These are phyloP conservation scores for Nephrotoma flavescens DNA, from an alignment of 2,888 invertebrate species.

Conservation along the genomic window DNA sequence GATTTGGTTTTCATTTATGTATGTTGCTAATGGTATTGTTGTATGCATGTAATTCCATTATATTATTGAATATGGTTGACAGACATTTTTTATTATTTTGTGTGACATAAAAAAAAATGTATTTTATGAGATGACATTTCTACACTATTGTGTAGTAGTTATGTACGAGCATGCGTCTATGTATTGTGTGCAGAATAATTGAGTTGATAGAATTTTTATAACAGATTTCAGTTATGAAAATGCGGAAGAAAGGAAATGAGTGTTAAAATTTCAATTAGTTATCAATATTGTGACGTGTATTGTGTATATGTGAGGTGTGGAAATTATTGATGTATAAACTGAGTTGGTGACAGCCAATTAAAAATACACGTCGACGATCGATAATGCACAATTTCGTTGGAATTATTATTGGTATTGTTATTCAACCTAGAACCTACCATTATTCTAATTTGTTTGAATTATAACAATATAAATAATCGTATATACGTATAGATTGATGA, in stretches of 20 bases:
- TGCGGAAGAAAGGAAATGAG: background rate
- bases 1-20: background rate
- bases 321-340: background rate
- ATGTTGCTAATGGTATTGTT: background rate
- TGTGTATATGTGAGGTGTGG: background rate
- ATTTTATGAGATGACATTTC: background rate
- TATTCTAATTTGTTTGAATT: background rate
- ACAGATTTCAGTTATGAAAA: background rate
- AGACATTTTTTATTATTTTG: background rate
- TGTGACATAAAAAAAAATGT: background rate
- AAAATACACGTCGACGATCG: background rate
- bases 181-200: background rate
- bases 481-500: background rate
- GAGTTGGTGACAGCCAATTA: background rate
- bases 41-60: background rate
- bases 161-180: background rate
- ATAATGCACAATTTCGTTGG: background rate
- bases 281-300: background rate
- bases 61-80: background rate
- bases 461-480: too few species aligned
- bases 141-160: background rate
- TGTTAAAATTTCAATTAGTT: background rate
- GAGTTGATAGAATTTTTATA: background rate
- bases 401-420: background rate
- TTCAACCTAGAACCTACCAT: background rate